Evolutionary conservation across 2,113 vertebrate genomes (phyloP), one percentile per base, ranked within the genome.

Genomic region (Sinocyclocheilus rhinocerous): DNA sequence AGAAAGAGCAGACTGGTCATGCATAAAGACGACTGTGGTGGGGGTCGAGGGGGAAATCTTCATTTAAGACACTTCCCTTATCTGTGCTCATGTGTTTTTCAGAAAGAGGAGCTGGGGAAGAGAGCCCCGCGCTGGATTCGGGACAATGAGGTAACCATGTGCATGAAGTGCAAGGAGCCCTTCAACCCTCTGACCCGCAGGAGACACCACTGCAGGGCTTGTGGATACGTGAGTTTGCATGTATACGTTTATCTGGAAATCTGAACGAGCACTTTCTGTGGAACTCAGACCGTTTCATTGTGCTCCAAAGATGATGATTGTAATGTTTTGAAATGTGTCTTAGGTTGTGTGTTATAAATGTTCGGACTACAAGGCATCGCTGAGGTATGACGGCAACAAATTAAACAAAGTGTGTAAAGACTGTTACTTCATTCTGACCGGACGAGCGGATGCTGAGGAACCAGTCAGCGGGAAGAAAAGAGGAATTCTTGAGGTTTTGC

Each of bases 321-420:
- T 52, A 24, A 55, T 61, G 52, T 75, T 42, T 16, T 57, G 11
- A 81, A 45, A 11, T 89, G 86, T 89, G 48, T 67, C 78, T 20
- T 88, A 99, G 97, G 97, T 99, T 90, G 97, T 99, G 86, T 99
- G 97, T 86, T 96, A 96, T 96, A 99, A 97, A 91, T 99, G 98
- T 91, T 99, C 97, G 6, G 98, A 99, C 91, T 94, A 97, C 89
- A 99, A 99, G 92, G 96, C 93, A 80, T 91, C 96, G 42, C 93
- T 99, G 0, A 94, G 96, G 85, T 99, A 99, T 1, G 97, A 99
- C 2, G 90, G 95, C 0, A 96, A 96, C 88, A 98, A 96, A 88
- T 83, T 95, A 85, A 99, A 95, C 90, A 98, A 97, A 93, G 97
- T 99, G 33, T 99, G 97, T 86, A 98, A 96, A 90, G 94, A 97